Evolutionary conservation across 2,113 vertebrate species (phyloP), one percentile per base, ranked within the genome.

Genomic region (Setophaga petechia): DNA sequence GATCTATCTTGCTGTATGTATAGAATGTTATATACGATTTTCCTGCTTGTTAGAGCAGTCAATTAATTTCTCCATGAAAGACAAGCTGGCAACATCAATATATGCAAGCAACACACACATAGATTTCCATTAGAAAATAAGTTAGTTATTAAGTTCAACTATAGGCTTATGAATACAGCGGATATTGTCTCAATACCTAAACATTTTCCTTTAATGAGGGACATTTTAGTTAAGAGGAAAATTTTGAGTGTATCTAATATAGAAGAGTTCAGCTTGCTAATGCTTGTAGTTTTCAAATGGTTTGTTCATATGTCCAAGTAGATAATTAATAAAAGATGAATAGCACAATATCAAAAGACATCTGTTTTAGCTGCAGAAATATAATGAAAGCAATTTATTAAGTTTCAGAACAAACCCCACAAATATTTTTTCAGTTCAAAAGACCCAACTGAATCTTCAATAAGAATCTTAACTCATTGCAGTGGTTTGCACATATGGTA

Each of bases 301-400:
- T 82, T 80, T 87, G 66, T 93, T 96, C 92, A 82, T 96, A 96
- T 96, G 90, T 95, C 88, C 94, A 93, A 97, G 96, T 93, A 96
- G 78, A 96, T 95, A 88, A 96, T 97, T 97, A 97, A 96, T 97
- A 94, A 94, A 94, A 96, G 83, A 87, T 95, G 94, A 96, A 96
- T 96, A 94, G 93, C 63, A 67, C 88, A 94, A 90, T 93, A 96
- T 92, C 66, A 95, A 95, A 96, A 96, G 81, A 95, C 95, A 97
- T 95, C 96, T 98, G 96, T 90, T 91, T 95, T 95, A 95, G 92
- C 72, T 91, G 76, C 73, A 95, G 93, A 94, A 97, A 93, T 80
- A 96, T 95, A 97, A 97, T 96, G 95, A 96, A 96, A 94, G 93
- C 75, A 96, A 97, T 97, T 97, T 96, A 97, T 87, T 97, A 97